Conservation (phyloP, 2,797 vertebrate genomes). For the Microcaecilia unicolor region DNA sequence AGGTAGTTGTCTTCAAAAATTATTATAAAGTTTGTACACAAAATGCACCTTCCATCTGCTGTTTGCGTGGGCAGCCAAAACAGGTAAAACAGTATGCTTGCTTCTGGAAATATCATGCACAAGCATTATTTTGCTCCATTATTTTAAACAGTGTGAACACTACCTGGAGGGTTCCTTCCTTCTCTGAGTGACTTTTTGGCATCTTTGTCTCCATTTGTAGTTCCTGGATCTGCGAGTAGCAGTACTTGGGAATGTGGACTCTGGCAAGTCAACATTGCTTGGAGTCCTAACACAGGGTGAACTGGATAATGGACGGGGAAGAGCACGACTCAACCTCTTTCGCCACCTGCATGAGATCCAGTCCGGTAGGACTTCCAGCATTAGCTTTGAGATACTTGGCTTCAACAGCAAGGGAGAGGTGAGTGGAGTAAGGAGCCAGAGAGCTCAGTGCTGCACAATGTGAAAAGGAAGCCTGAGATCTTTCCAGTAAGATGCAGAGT, state of each 20-base stretch:
- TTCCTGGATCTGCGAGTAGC: constrained; percentile 92
- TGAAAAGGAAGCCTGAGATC: too few relatives aligned
- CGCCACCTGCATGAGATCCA: constrained; percentile 95
- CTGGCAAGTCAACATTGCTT: constrained; percentile 87
- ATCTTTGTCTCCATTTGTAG: constrained; percentile 47
- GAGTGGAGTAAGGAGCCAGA: constrained; percentile 18
- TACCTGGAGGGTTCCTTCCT: neutral
- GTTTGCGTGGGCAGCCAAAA: too few relatives aligned
- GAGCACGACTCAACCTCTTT: constrained; percentile 91
- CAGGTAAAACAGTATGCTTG: too few relatives aligned
- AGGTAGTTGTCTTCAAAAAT: too few relatives aligned
- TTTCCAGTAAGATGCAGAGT: too few relatives aligned
- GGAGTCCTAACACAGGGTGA: constrained; percentile 93
- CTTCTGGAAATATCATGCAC: too few relatives aligned
- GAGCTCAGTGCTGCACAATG: neutral
- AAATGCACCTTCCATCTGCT: too few relatives aligned
- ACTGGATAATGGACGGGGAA: constrained; percentile 86
- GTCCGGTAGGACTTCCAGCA: constrained; percentile 88
- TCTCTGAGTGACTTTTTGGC: neutral
- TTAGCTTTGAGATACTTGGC: constrained; percentile 95
- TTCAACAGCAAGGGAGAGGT: constrained; percentile 98
- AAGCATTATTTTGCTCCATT: too few relatives aligned
- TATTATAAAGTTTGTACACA: too few relatives aligned
- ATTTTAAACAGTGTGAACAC: too few relatives aligned
- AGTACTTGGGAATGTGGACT: constrained; percentile 92